A percentile compares a stretch with the other conserved stretches of the same genome.
These are phyloP conservation scores for Hoplias malabaricus DNA, from an alignment of 2,113 vertebrate species.

Conservation along the genomic window DNA sequence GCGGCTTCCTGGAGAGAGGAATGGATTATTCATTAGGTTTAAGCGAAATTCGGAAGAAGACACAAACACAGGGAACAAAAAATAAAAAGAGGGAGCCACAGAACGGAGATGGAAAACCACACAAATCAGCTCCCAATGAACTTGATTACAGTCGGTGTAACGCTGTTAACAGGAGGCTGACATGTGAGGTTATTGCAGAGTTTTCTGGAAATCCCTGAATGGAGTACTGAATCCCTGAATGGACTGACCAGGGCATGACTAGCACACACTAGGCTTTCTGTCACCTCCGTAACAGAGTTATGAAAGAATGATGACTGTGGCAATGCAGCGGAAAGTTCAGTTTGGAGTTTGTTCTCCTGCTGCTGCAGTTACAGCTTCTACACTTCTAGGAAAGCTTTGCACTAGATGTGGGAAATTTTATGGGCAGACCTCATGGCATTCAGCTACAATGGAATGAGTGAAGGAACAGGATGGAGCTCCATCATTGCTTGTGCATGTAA, in stretches of 20 bases:
- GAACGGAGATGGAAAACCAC: background rate
- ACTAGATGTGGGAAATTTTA: too few relatives aligned
- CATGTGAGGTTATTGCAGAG: slow-evolving; percentile 17
- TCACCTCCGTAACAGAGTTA: slow-evolving; percentile 37
- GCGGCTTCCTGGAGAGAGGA: slow-evolving; percentile 45
- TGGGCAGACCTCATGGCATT: too few relatives aligned
- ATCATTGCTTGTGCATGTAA: too few relatives aligned
- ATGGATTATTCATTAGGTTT: slow-evolving; percentile 55
- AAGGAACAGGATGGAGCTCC: too few relatives aligned
- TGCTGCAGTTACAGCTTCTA: too few relatives aligned
- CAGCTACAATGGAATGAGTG: too few relatives aligned
- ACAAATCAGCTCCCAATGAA: slow-evolving; percentile 20
- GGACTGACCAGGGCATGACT: slow-evolving; percentile 12
- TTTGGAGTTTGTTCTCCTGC: slow-evolving; percentile 4
- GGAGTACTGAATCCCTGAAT: background rate
- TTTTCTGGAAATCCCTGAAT: slow-evolving; percentile 8
- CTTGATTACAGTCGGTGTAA: slow-evolving; percentile 6
- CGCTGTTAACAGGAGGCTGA: background rate
- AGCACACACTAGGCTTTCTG: slow-evolving; percentile 15
- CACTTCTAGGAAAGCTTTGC: too few relatives aligned
- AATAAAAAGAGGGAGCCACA: background rate
- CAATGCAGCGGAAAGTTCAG: slow-evolving; percentile 38
- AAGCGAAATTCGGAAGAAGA: slow-evolving; percentile 41
- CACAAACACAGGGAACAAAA: background rate
- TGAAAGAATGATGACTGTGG: slow-evolving; percentile 37